Conservation (phyloP, 2,888 invertebrate genomes). For the Nasonia oneida region DNA sequence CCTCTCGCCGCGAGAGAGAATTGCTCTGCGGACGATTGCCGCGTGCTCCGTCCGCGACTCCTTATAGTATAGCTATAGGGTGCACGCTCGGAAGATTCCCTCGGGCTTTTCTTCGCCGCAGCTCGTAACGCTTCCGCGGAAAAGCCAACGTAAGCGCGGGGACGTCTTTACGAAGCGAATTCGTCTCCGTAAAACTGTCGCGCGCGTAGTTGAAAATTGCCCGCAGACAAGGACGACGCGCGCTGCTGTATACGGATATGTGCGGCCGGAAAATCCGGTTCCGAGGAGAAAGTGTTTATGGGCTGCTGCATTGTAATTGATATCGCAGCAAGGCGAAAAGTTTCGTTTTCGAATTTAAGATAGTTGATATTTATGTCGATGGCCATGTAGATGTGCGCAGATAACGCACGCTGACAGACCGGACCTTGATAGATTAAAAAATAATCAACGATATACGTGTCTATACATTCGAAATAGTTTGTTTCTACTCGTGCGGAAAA, state of each 20-base stretch:
- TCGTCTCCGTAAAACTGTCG: conserved; percentile 77
- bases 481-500: neutral
- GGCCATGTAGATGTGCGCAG: no score
- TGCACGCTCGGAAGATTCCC: conserved; percentile 31
- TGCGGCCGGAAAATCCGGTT: neutral
- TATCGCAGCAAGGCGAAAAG: no score
- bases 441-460: neutral
- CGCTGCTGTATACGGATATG: neutral
- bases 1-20: conserved; percentile 14
- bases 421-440: no score
- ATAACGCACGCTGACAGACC: no score
- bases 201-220: conserved; percentile 41
- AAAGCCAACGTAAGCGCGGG: conserved; percentile 70
- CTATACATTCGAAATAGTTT: neutral
- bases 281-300: no score
- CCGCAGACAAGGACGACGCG: neutral
- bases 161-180: conserved; percentile 76
- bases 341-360: no score
- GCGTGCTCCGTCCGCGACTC: conserved; percentile 20
- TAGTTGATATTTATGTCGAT: no score
- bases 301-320: no score
- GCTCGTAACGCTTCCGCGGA: conserved; percentile 70
- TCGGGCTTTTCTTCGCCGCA: conserved; percentile 28
- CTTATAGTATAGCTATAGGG: neutral
- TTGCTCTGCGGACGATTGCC: conserved; percentile 17